These are phyloP conservation scores for Pseudotriccus pelzelni DNA, from an alignment of 2,797 vertebrate genomes.

Conservation along the genomic window DNA sequence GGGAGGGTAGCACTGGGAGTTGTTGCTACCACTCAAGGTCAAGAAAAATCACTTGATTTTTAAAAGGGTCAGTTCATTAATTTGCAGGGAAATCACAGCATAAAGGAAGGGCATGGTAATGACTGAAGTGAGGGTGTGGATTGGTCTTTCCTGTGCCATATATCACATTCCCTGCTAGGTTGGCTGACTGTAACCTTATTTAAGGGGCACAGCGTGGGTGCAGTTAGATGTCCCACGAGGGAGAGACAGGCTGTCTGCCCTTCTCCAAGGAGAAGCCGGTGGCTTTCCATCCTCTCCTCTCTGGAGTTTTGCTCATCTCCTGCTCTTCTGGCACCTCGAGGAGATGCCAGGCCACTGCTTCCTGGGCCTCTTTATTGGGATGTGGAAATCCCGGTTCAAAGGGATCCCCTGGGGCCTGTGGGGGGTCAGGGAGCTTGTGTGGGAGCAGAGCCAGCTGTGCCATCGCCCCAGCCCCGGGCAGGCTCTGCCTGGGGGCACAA, in stretches of 20 bases:
- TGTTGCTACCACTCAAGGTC: neutral
- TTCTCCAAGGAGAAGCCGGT: neutral
- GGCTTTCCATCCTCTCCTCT: neutral
- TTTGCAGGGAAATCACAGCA: neutral
- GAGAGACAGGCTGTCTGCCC: neutral
- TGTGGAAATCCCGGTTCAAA: neutral
- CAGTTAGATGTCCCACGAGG: accelerated
- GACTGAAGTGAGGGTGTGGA: neutral
- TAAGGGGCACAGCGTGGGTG: neutral
- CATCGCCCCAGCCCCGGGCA: neutral
- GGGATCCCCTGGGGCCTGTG: neutral
- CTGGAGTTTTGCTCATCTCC: neutral
- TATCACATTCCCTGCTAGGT: neutral
- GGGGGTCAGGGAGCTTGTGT: neutral
- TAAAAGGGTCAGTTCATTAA: neutral
- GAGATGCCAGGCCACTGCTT: accelerated
- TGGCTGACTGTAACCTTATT: neutral
- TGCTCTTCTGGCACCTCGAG: accelerated
- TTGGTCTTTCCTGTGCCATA: neutral
- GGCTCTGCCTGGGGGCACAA: neutral
- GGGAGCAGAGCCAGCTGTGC: neutral
- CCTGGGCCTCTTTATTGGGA: neutral
- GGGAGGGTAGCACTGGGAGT: neutral
- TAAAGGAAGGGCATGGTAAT: neutral
- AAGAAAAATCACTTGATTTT: neutral